These are phyloP conservation scores for Bucorvus abyssinicus DNA, from an alignment of 2,797 vertebrate genomes.

Conservation along the genomic window DNA sequence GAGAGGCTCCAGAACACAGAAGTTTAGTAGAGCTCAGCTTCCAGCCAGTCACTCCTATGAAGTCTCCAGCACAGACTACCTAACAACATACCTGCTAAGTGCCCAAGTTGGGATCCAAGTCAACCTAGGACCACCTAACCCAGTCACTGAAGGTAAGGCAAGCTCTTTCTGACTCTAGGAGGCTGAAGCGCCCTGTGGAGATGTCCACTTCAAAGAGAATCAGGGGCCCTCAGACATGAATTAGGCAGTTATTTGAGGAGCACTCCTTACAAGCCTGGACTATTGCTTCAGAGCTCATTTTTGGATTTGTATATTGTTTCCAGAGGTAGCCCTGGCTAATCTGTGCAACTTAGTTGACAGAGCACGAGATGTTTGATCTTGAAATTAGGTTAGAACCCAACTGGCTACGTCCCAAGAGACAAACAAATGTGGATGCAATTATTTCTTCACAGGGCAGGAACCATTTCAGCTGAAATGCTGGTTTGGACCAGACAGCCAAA, in stretches of 20 bases:
- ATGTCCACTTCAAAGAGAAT: background rate
- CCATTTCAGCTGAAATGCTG: background rate
- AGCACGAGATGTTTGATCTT: background rate
- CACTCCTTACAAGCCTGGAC: background rate
- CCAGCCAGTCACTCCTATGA: rapidly evolving
- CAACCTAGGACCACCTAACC: background rate
- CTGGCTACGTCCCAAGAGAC: background rate
- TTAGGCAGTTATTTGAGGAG: background rate
- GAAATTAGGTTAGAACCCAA: background rate
- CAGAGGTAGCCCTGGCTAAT: background rate
- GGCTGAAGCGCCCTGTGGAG: background rate
- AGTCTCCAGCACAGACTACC: background rate
- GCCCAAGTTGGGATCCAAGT: background rate
- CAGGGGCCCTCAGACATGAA: background rate
- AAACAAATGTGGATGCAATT: background rate
- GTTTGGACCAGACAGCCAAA: background rate
- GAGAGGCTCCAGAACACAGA: rapidly evolving
- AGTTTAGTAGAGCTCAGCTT: background rate
- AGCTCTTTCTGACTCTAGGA: background rate
- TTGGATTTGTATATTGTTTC: background rate
- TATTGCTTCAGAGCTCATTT: background rate
- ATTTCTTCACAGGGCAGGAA: background rate
- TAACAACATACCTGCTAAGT: background rate
- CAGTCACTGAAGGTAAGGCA: background rate
- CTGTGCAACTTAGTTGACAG: background rate